These are phyloP conservation scores for Borostomias antarcticus DNA, from an alignment of 2,797 vertebrate genomes.

Conservation along the genomic window DNA sequence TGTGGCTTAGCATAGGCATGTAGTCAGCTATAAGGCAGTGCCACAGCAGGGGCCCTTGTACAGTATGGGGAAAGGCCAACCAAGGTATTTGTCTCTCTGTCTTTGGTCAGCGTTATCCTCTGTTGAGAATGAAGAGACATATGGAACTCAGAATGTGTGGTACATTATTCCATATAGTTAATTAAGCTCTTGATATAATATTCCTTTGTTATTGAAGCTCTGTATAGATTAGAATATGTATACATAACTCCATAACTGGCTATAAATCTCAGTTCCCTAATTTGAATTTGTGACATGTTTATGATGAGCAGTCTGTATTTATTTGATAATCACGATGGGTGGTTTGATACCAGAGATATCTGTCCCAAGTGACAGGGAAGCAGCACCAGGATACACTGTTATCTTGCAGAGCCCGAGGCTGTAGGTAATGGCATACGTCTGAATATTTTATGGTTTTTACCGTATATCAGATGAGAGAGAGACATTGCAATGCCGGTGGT, in stretches of 20 bases:
- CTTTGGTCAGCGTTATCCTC: not conserved
- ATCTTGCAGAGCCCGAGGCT: slow-evolving; percentile 31
- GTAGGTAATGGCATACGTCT: slow-evolving; percentile 19
- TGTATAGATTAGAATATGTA: not conserved
- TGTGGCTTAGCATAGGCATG: slow-evolving; percentile 46
- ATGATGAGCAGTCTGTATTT: not conserved
- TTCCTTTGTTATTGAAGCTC: too few species aligned
- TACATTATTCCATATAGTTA: not conserved
- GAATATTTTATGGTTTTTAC: slow-evolving; percentile 19
- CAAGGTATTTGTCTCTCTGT: not conserved
- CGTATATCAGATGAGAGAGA: slow-evolving; percentile 50
- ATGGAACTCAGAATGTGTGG: too few species aligned
- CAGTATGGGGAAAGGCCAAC: not conserved
- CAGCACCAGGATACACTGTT: slow-evolving; percentile 8
- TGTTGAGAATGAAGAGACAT: not conserved
- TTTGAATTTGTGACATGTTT: not conserved
- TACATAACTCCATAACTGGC: not conserved
- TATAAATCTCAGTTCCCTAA: not conserved
- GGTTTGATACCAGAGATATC: slow-evolving; percentile 37
- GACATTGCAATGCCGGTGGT: slow-evolving; percentile 39
- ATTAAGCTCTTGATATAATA: not conserved
- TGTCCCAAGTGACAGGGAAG: not conserved
- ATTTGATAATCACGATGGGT: slow-evolving; percentile 27
- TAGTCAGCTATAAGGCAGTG: slow-evolving; percentile 16
- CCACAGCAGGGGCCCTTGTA: not conserved